Conservation (phyloP, 2,113 vertebrate species). For the human (Homo sapiens) region DNA sequence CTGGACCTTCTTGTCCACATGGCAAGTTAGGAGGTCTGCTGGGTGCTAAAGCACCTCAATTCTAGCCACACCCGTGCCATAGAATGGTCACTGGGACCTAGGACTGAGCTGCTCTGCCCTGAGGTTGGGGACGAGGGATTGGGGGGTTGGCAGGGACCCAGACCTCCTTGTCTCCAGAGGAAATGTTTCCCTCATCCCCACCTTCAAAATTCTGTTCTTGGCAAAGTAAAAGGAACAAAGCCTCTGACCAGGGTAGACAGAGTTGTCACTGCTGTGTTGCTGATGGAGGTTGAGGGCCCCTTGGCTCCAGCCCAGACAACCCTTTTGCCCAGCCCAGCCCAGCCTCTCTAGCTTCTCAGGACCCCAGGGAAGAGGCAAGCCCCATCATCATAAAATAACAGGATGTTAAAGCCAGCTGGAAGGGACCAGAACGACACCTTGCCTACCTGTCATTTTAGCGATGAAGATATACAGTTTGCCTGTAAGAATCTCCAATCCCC, state of each 20-base stretch:
- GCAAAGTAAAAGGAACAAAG: constrained; percentile 2
- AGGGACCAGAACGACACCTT: constrained; percentile 17
- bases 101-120: background rate
- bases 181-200: background rate
- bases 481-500: constrained; percentile 52
- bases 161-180: background rate
- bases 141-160: too few relatives aligned
- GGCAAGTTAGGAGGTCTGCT: background rate
- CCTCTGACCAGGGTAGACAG: background rate
- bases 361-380: constrained; percentile 4
- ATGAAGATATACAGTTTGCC: constrained; percentile 66
- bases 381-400: constrained; percentile 37
- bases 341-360: constrained; percentile 37
- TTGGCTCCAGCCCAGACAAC: constrained; percentile 16
- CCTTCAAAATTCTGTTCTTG: background rate
- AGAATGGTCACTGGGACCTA: background rate
- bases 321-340: background rate
- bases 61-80: background rate
- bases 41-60: background rate
- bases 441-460: constrained; percentile 43
- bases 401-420: constrained; percentile 47
- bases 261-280: background rate
- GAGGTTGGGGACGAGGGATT: background rate
- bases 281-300: background rate
- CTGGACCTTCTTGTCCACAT: background rate